These are phyloP conservation scores for Galeruca laticollis DNA, from an alignment of 2,888 invertebrate species.

Conservation along the genomic window DNA sequence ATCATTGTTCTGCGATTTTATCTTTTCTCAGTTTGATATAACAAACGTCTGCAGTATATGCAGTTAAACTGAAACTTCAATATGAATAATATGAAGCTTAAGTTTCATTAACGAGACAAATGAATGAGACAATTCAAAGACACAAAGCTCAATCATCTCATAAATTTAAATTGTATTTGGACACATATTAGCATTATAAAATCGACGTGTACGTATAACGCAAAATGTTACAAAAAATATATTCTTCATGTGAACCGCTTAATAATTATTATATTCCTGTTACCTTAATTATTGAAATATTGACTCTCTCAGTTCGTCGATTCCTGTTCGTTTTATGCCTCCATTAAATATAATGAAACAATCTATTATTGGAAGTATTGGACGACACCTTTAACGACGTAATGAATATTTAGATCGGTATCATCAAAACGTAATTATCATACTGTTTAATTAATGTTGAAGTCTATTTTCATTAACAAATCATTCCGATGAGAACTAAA, in stretches of 20 bases:
- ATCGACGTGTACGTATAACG: too few species aligned
- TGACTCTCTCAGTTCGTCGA: conserved; percentile 18
- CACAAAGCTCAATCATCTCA: too few species aligned
- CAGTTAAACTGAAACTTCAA: too few species aligned
- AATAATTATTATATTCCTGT: not conserved
- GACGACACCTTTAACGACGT: conserved; percentile 29
- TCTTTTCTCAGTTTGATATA: too few species aligned
- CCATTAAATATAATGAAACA: conserved; percentile 34
- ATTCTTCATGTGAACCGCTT: not conserved
- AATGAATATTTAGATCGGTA: conserved; percentile 31
- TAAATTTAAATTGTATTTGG: too few species aligned
- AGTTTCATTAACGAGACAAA: too few species aligned
- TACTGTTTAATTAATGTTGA: conserved; percentile 20
- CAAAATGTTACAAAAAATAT: too few species aligned
- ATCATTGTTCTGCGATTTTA: too few species aligned
- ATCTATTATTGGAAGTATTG: conserved; percentile 34
- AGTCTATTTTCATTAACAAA: conserved; percentile 25
- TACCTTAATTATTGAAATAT: conserved; percentile 26
- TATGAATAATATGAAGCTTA: too few species aligned
- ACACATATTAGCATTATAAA: too few species aligned
- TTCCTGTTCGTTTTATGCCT: conserved; percentile 18
- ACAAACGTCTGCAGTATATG: too few species aligned
- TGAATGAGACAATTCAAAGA: too few species aligned
- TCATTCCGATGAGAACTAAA: conserved; percentile 12
- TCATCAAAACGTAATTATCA: conserved; percentile 24